Base-by-base conservation (phyloP, 2,797 vertebrate species). In the Vespertilio murinus region DNA sequence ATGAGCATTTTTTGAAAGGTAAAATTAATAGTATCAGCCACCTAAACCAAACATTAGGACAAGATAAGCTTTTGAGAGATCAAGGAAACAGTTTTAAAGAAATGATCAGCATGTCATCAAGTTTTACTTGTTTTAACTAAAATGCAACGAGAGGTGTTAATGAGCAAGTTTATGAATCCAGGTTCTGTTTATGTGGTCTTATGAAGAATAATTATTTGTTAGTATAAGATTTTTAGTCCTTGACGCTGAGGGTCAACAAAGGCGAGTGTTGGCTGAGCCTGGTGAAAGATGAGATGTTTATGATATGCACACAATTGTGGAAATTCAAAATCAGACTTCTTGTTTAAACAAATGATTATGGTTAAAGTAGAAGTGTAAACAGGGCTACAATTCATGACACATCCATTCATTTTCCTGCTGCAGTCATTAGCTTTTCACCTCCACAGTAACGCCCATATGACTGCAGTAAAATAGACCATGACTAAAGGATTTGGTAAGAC, bases 311-410 rank as follows among this genome's bases (percentile, higher is more conserved):
- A 47, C 65, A 82, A 42, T 17, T 85, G 86, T 89, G 83, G 88
- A 88, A 67, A 95, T 86, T 70, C 56, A 94, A 47, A 92, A 30
- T 64, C 22, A 70, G 56, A 40, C 38, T 38, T 77, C 80, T 64
- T 93, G 81, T 93, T 95, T 94, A 90, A 93, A 88, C 84, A 82
- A 91, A 75, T 47, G 84, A 81, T 89, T 93, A 87, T 10, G 40
- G 67, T 47, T 92, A 77, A 89, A 88, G 82, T 11, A 87, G 78
- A 95, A 87, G 30, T 35, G 73, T 75, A 92, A 95, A 90, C 82
- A 94, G 79, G 45, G 23, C 56, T 30, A 40, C 42, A 91, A 79
- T 70, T 94, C 73, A 87, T 71, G 84, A 80, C 69, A 86, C 47
- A 77, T 93, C 69, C 42, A 10, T 86, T 89, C 13, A 56, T 82